Evolutionary conservation across 2,797 vertebrate genomes (phyloP).

Genomic region (Petrocephalus sullivani): DNA sequence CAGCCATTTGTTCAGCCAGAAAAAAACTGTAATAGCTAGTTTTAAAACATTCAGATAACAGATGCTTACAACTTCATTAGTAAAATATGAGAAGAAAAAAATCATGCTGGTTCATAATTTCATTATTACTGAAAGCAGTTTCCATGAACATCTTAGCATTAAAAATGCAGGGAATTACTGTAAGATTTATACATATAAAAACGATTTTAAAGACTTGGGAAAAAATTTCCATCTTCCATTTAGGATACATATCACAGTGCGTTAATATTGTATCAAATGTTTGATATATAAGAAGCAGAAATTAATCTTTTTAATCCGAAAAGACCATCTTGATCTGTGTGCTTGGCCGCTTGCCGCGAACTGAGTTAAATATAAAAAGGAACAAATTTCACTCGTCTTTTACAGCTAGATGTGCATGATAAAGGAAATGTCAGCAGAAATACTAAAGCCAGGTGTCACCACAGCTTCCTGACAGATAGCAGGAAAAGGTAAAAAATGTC

Average conservation of each 20-base stretch:
- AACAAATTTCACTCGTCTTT: constrained; percentile 76
- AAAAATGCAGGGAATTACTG: not conserved
- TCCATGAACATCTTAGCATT: constrained; percentile 4
- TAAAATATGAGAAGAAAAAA: not conserved
- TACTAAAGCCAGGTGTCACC: constrained; percentile 91
- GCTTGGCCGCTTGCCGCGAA: constrained; percentile 61
- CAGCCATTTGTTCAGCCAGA: not conserved
- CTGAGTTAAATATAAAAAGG: constrained; percentile 53
- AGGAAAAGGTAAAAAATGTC: constrained; percentile 98
- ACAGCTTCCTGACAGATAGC: constrained; percentile 87
- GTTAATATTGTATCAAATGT: constrained; percentile 65
- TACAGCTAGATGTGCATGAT: constrained; percentile 89
- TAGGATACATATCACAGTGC: constrained; percentile 42
- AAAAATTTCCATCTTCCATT: constrained; percentile 8
- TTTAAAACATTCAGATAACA: not conserved
- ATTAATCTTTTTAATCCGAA: constrained; percentile 66
- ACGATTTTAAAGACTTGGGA: not conserved
- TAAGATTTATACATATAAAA: not conserved
- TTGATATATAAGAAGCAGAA: constrained; percentile 56
- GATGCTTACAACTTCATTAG: not conserved
- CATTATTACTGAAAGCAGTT: not conserved
- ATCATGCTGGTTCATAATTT: not conserved
- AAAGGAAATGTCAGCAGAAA: constrained; percentile 99
- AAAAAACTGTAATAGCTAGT: not conserved
- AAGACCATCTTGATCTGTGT: constrained; percentile 68